Evolutionary conservation across 2,113 vertebrate genomes (phyloP).

Genomic region (Patagioenas fasciata): DNA sequence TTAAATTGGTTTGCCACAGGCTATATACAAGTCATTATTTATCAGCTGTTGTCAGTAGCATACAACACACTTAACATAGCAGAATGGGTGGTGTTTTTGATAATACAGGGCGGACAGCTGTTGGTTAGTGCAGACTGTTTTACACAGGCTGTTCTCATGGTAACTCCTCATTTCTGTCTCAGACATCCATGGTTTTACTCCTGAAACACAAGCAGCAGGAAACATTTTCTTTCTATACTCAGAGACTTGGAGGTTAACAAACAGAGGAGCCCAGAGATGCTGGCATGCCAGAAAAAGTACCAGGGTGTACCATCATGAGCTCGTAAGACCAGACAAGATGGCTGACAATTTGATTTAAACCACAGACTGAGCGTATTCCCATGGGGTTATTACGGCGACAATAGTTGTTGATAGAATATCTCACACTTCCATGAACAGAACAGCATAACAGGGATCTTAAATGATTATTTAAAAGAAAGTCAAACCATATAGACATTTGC

Average conservation of each 20-base stretch:
- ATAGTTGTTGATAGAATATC: background rate
- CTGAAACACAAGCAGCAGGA: background rate
- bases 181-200: background rate
- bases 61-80: accelerated
- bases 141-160: background rate
- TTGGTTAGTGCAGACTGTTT: background rate
- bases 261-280: background rate
- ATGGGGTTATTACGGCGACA: background rate
- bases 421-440: background rate
- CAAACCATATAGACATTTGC: background rate
- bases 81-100: accelerated
- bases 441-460: background rate
- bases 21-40: background rate
- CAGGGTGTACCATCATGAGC: accelerated
- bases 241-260: background rate
- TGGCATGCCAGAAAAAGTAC: background rate
- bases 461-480: background rate
- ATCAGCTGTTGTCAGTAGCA: background rate
- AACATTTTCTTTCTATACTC: background rate
- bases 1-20: background rate
- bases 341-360: background rate
- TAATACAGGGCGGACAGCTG: background rate
- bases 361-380: background rate
- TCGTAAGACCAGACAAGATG: background rate
- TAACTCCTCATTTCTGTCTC: background rate